Evolutionary conservation across 1,140 invertebrate genomes (phyloP).

Genomic region (Lysiphlebus fabarum): DNA sequence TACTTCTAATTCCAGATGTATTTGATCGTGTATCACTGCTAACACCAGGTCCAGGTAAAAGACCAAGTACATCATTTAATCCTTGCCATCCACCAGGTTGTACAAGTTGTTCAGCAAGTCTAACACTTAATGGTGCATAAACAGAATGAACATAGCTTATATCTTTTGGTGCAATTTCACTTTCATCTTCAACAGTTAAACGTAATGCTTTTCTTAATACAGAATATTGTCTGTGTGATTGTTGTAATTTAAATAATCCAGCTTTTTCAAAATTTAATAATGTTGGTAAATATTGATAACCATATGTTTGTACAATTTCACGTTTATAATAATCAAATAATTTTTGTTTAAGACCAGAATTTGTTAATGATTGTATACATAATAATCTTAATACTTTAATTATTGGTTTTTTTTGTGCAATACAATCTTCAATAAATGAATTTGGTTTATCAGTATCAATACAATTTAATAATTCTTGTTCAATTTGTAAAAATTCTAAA

Average conservation of each 20-base stretch:
- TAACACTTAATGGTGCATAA: slow-evolving; percentile 90
- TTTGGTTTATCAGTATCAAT: slow-evolving; percentile 86
- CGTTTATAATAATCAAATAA: slow-evolving; percentile 87
- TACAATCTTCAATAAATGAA: slow-evolving; percentile 86
- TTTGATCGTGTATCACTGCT: slow-evolving; percentile 33
- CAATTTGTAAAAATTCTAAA: slow-evolving; percentile 65
- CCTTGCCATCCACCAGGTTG: slow-evolving; percentile 79
- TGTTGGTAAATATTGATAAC: slow-evolving; percentile 79
- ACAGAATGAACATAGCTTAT: slow-evolving; percentile 91
- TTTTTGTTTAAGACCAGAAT: slow-evolving; percentile 88
- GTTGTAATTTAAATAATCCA: slow-evolving; percentile 74
- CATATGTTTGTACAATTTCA: slow-evolving; percentile 87
- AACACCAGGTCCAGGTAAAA: slow-evolving; percentile 62
- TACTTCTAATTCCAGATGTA: slow-evolving; percentile 53
- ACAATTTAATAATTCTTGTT: slow-evolving; percentile 91
- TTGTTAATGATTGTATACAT: slow-evolving; percentile 83
- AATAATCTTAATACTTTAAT: slow-evolving; percentile 83
- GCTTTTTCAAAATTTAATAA: slow-evolving; percentile 86
- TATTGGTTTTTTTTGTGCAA: slow-evolving; percentile 77
- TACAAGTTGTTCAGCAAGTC: slow-evolving; percentile 81
- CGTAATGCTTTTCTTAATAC: slow-evolving; percentile 72
- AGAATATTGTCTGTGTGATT: slow-evolving; percentile 66
- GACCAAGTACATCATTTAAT: slow-evolving; percentile 65
- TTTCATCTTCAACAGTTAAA: slow-evolving; percentile 83
- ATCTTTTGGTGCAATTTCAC: slow-evolving; percentile 80